Percentiles rank a stretch among this genome's conserved stretches.
These are phyloP conservation scores for Calyptommatus sinebrachiatus DNA, from an alignment of 2,113 vertebrate genomes.

Conservation along the genomic window DNA sequence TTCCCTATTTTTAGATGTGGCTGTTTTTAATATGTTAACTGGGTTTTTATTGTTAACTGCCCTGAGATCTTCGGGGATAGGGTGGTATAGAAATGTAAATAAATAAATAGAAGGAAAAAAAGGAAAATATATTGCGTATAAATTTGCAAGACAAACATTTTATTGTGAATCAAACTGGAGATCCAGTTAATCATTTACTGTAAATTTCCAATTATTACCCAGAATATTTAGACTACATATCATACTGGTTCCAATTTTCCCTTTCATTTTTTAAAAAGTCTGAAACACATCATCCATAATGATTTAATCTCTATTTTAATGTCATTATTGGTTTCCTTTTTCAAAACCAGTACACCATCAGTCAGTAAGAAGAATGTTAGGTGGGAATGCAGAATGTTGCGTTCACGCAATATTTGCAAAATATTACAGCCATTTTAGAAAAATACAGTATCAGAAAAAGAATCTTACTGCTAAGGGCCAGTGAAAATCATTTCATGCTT, in stretches of 20 bases:
- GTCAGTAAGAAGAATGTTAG: conserved; percentile 74
- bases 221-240: conserved; percentile 46
- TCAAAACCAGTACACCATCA: conserved; percentile 72
- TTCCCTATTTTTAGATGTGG: too few relatives aligned
- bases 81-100: too few relatives aligned
- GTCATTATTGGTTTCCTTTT: conserved; percentile 73
- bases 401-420: conserved; percentile 75
- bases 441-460: conserved; percentile 71
- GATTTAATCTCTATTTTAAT: conserved; percentile 64
- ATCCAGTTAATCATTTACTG: conserved; percentile 21
- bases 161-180: neutral
- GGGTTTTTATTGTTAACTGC: too few relatives aligned
- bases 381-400: conserved; percentile 71
- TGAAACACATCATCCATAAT: conserved; percentile 54
- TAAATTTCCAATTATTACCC: conserved; percentile 36
- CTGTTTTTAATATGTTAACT: too few relatives aligned
- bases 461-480: conserved; percentile 70
- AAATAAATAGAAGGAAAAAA: neutral
- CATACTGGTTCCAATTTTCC: conserved; percentile 39
- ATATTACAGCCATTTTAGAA: conserved; percentile 75
- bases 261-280: conserved; percentile 37
- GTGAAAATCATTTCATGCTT: conserved; percentile 81
- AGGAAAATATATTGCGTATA: neutral
- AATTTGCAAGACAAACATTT: neutral
- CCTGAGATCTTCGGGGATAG: too few relatives aligned